These are phyloP conservation scores for Oscheius myriophilus DNA, from an alignment of 2,888 invertebrate species.

Conservation along the genomic window DNA sequence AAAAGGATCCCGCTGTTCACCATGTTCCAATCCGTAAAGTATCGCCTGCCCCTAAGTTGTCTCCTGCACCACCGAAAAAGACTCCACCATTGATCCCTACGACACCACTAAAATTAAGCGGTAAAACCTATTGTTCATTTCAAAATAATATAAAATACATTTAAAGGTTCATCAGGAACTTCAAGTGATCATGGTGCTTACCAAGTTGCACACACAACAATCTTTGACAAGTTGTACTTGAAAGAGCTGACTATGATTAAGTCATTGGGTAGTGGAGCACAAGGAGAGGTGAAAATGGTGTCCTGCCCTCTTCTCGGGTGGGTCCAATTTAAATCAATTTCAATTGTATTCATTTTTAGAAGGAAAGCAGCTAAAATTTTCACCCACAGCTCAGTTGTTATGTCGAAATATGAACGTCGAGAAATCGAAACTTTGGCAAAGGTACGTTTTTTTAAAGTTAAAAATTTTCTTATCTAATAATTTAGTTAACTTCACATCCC, in stretches of 20 bases:
- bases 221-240: constrained; percentile 23
- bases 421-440: constrained; percentile 21
- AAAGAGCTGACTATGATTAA: constrained; percentile 19
- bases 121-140: no score
- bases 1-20: not conserved
- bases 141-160: no score
- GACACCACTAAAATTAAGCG: no score
- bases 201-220: constrained; percentile 16
- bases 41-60: no score
- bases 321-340: not conserved
- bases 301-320: constrained; percentile 25
- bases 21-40: not conserved
- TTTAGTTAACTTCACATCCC: constrained; percentile 24
- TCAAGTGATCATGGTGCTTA: constrained; percentile 1
- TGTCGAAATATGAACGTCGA: constrained; percentile 25
- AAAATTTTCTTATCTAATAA: not conserved
- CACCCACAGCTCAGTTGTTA: constrained; percentile 7
- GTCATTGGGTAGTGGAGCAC: constrained; percentile 21
- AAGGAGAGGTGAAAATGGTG: constrained; percentile 28
- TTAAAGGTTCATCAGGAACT: no score
- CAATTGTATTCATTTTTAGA: constrained; percentile 6
- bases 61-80: no score
- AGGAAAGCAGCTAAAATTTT: constrained; percentile 25
- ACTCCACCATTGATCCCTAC: no score
- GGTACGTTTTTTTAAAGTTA: not conserved